Evolutionary conservation across 2,113 vertebrate species (phyloP), one percentile per base, ranked within the genome.

Genomic region (Columba janthina): DNA sequence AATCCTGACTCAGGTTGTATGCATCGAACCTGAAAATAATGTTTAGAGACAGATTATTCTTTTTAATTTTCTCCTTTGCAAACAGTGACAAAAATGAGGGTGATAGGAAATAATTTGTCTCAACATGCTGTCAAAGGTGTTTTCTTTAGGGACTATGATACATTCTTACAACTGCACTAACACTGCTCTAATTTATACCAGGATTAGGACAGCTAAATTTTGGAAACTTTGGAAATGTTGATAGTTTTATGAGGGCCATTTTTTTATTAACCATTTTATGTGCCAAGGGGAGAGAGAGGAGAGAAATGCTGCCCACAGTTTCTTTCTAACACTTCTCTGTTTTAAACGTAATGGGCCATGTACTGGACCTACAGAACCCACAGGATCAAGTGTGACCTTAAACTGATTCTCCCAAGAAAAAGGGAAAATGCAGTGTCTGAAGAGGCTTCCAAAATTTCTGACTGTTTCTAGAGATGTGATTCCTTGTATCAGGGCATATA

Each of bases 41-140:
- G 4, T 81, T 92, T 88, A 40, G 73, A 71, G 79, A 78, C 14
- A 76, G 38, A 83, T 90, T 92, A 90, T 96, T 88, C 1, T 1
- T 88, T 91, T 91, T 90, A 81, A 90, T 94, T 92, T 93, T 85
- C 69, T 90, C 28, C 72, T 90, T 86, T 95, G 26, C 56, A 86
- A 75, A 84, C 79, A 95, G 64, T 80, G 48, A 77, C 51, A 91
- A 85, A 91, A 94, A 79, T 71, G 12, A 94, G 36, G 24, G 6
- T 48, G 48, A 90, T 64, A 74, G 25, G 70, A 80, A 86, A 84
- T 56, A 48, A 64, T 84, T 84, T 86, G 44, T 78, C n/a, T 48
- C 53, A 75, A 57, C 48, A 74, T 24, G 38, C 56, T 93, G 67
- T 74, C 72, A 82, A 70, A 83, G 38, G 6, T 60, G 4, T 86